Conservation (phyloP, 2,888 invertebrate genomes). For the Leucophenga montana region DNA sequence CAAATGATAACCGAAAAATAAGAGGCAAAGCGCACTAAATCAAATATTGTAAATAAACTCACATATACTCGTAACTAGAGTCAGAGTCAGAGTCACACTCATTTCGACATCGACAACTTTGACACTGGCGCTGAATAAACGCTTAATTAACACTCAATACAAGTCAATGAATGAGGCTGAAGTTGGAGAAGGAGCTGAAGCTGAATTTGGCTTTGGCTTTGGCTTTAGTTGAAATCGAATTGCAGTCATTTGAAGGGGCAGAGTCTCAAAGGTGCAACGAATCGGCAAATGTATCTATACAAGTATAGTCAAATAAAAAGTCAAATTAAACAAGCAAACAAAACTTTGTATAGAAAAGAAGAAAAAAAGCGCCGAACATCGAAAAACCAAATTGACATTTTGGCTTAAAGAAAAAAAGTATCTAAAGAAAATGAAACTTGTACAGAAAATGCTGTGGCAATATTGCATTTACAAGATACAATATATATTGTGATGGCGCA, state of each 20-base stretch:
- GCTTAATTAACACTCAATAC: slow-evolving; percentile 67
- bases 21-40: slow-evolving; percentile 29
- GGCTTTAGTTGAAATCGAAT: slow-evolving; percentile 36
- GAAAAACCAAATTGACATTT: slow-evolving; percentile 56
- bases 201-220: slow-evolving; percentile 9
- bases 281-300: slow-evolving; percentile 36
- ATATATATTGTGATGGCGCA: slow-evolving; percentile 53
- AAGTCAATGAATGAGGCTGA: slow-evolving; percentile 6
- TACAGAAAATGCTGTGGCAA: slow-evolving; percentile 1
- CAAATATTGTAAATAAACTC: slow-evolving; percentile 16
- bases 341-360: too few species aligned
- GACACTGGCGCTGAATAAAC: slow-evolving; percentile 58
- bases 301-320: slow-evolving; percentile 49
- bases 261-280: slow-evolving; percentile 58
- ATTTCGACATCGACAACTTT: slow-evolving; percentile 59
- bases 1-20: slow-evolving; percentile 48
- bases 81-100: neutral
- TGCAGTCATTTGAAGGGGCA: too few species aligned
- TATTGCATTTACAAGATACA: slow-evolving; percentile 30
- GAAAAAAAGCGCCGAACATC: neutral
- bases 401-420: slow-evolving; percentile 45
- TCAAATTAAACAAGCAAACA: slow-evolving; percentile 30
- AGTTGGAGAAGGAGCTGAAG: neutral
- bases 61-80: neutral
- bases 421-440: slow-evolving; percentile 35